A percentile compares a stretch with the other conserved stretches of the same genome.
Conservation (phyloP, 2,113 vertebrate genomes). For the Nothoprocta perdicaria region DNA sequence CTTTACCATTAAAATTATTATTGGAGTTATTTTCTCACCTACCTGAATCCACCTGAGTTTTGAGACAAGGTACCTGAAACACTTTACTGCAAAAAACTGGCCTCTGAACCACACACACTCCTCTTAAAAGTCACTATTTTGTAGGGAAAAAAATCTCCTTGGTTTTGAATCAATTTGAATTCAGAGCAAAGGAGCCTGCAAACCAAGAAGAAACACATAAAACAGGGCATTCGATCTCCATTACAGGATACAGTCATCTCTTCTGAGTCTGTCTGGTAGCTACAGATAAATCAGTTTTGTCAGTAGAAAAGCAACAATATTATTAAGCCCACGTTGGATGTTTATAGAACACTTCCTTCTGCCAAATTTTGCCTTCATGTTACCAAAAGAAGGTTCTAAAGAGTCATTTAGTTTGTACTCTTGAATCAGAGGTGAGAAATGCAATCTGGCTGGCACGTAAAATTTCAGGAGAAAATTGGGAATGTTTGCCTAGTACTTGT, state of each 20-base stretch:
- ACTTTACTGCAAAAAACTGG: background rate
- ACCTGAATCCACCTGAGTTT: background rate
- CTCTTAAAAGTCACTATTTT: background rate
- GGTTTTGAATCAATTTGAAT: background rate
- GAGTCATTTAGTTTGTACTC: constrained; percentile 16
- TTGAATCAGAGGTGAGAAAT: background rate
- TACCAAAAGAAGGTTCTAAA: background rate
- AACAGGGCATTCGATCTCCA: background rate
- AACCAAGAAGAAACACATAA: background rate
- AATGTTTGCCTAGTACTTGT: background rate
- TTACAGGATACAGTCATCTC: constrained; percentile 40
- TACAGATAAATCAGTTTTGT: constrained; percentile 21
- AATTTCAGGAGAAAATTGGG: constrained; percentile 10
- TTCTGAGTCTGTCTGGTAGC: background rate
- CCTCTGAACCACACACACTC: too few species aligned
- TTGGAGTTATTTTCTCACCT: background rate
- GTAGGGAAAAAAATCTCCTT: rapidly evolving
- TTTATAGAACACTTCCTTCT: constrained; percentile 28
- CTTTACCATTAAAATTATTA: background rate
- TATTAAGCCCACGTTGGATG: background rate
- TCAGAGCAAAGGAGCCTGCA: background rate
- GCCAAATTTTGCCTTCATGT: background rate
- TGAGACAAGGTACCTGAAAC: background rate
- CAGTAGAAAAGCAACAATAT: constrained; percentile 35
- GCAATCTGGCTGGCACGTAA: background rate